phyloP scores from a whole-genome alignment of 1,140 invertebrate genomes.

The Zaprionus inermis region DNA sequence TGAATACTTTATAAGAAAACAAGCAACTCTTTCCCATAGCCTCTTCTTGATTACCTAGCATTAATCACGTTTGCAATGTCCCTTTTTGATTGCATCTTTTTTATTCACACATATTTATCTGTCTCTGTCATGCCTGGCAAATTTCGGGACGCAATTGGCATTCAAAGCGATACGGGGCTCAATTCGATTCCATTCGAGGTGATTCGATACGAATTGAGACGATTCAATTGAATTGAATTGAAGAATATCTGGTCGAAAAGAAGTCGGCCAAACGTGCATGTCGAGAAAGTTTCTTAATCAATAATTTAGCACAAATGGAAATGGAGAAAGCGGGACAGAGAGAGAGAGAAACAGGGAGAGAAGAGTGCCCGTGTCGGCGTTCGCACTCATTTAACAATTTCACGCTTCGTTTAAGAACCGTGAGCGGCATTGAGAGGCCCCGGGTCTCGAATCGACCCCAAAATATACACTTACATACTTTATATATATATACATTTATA shows the following conservation, averaged over 20 bases:
- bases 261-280: conserved; percentile 53
- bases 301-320: conserved; percentile 66
- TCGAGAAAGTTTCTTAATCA: conserved; percentile 72
- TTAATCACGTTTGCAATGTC: background rate
- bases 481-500: conserved; percentile 12
- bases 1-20: no score
- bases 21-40: no score
- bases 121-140: background rate
- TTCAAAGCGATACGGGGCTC: conserved; percentile 41
- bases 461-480: background rate
- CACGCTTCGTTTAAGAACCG: conserved; percentile 76
- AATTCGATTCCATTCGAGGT: conserved; percentile 35
- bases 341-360: background rate
- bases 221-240: conserved; percentile 38
- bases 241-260: conserved; percentile 27
- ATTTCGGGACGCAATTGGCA: conserved; percentile 53
- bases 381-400: conserved; percentile 83
- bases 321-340: conserved; percentile 18
- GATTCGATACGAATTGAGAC: conserved; percentile 18
- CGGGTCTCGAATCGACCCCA: conserved; percentile 10
- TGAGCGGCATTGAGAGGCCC: conserved; percentile 52
- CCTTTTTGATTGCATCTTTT: conserved; percentile 14
- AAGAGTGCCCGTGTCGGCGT: conserved; percentile 37
- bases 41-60: background rate
- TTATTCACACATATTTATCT: conserved; percentile 1